These are phyloP conservation scores for Rhorus exstirpatorius DNA, from an alignment of 2,888 invertebrate genomes.

Conservation along the genomic window DNA sequence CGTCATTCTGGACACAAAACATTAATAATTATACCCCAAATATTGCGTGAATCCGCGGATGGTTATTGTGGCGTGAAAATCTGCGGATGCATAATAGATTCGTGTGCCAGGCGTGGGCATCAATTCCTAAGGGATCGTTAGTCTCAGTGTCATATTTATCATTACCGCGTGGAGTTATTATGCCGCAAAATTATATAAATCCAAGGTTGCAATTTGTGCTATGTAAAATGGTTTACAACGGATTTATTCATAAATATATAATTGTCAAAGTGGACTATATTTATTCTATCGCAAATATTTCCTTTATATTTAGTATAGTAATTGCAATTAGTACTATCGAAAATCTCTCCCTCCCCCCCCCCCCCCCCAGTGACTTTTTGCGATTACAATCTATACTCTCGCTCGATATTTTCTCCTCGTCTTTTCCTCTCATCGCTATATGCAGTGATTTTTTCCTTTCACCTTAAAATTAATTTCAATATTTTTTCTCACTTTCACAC, in stretches of 20 bases:
- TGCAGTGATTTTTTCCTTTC: neutral
- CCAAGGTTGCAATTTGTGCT: too few species aligned
- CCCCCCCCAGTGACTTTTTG: conserved; percentile 10
- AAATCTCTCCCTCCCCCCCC: conserved; percentile 13
- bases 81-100: neutral
- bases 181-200: too few species aligned
- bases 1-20: conserved; percentile 32
- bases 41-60: conserved; percentile 3
- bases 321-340: conserved; percentile 18
- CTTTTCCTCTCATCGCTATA: neutral
- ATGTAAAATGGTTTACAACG: too few species aligned
- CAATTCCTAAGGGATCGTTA: conserved; percentile 61
- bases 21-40: conserved; percentile 48
- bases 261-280: too few species aligned
- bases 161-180: conserved; percentile 52
- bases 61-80: neutral
- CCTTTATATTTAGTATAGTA: conserved; percentile 5
- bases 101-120: conserved; percentile 45
- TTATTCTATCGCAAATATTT: too few species aligned
- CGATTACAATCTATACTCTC: conserved; percentile 15
- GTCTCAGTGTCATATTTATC: conserved; percentile 69
- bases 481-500: too few species aligned
- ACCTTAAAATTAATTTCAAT: neutral
- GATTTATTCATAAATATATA: too few species aligned
- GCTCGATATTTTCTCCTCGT: conserved; percentile 17